phyloP scores from a whole-genome alignment of 2,113 vertebrate genomes.

The Vidua chalybeata region DNA sequence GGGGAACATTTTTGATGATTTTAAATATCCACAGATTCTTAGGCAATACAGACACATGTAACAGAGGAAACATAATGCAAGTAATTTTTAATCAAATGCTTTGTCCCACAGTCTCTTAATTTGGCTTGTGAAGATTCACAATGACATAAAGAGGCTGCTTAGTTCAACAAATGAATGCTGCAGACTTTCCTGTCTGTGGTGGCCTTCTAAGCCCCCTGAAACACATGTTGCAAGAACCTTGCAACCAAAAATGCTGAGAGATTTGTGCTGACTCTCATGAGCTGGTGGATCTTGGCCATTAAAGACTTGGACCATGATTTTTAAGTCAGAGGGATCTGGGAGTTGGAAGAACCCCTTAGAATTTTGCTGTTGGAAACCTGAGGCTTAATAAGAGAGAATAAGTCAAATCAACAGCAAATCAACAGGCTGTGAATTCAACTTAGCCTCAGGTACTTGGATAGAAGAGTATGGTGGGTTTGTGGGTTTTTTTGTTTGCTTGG shows the following conservation, averaged over 20 bases:
- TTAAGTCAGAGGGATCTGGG: background rate
- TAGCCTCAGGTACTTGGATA: background rate
- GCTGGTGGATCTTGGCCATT: background rate
- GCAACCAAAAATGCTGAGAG: background rate
- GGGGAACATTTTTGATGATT: background rate
- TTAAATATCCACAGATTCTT: background rate
- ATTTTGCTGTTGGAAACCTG: background rate
- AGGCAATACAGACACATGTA: background rate
- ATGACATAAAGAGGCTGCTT: constrained; percentile 40
- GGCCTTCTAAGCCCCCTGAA: background rate
- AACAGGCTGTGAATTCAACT: background rate
- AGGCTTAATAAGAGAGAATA: background rate
- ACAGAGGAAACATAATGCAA: background rate
- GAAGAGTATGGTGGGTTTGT: background rate
- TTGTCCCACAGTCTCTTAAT: constrained; percentile 28
- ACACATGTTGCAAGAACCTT: background rate
- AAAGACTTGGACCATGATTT: background rate
- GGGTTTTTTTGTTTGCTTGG: background rate
- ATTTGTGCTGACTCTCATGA: constrained; percentile 28
- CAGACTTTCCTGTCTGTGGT: background rate
- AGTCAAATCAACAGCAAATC: background rate
- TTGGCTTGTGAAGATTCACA: constrained; percentile 31
- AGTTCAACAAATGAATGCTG: constrained; percentile 49
- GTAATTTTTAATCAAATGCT: background rate
- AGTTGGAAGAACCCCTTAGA: background rate